Percentiles rank a stretch among this genome's conserved stretches.
Conservation (phyloP, 2,113 vertebrate genomes). For the Scytalopus superciliaris region DNA sequence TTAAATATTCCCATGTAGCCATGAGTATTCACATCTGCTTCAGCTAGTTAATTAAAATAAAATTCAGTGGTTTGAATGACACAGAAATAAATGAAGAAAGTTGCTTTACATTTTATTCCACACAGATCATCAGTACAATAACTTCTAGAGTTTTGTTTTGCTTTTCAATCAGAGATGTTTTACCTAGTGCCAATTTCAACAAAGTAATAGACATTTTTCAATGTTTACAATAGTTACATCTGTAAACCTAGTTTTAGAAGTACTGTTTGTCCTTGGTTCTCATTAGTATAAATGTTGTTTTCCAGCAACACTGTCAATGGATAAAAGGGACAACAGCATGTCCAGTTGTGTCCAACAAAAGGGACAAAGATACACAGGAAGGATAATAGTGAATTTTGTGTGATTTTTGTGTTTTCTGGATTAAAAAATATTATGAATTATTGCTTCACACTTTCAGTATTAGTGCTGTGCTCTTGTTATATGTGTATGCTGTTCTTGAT, state of each 20-base stretch:
- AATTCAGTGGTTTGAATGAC: neutral
- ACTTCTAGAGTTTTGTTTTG: neutral
- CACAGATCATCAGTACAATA: neutral
- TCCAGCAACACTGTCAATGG: neutral
- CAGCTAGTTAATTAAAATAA: constrained; percentile 37
- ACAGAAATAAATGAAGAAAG: neutral
- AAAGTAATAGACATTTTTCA: neutral
- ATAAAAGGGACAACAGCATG: neutral
- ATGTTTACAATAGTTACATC: neutral
- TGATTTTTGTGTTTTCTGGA: neutral
- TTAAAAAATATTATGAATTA: neutral
- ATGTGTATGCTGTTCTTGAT: neutral
- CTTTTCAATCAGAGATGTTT: neutral
- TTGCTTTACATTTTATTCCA: neutral
- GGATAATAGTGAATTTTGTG: neutral
- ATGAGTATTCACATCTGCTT: neutral
- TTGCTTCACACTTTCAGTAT: neutral
- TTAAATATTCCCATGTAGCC: constrained; percentile 57
- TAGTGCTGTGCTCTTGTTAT: neutral
- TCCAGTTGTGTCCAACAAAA: neutral
- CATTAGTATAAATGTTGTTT: neutral
- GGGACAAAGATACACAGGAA: neutral
- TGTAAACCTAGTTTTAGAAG: neutral
- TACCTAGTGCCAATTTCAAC: neutral
- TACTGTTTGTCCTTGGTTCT: neutral